These are phyloP conservation scores for Chaenodraco wilsoni DNA, from an alignment of 2,797 vertebrate genomes.

Conservation along the genomic window DNA sequence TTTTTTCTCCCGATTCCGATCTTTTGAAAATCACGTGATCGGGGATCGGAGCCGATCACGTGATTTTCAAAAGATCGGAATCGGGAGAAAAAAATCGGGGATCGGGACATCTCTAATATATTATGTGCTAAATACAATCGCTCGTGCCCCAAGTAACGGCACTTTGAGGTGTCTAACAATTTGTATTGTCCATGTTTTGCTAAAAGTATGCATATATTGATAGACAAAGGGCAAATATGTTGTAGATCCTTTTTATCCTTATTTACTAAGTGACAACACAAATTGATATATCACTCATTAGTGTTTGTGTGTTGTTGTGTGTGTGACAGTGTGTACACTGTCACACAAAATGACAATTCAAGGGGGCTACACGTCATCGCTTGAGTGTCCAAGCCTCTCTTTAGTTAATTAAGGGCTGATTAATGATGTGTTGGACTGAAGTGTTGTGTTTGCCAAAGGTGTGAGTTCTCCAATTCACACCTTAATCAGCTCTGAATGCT, in stretches of 20 bases:
- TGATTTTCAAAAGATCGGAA: no score
- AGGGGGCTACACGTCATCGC: conserved; percentile 40
- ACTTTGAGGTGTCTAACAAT: background rate
- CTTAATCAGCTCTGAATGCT: conserved; percentile 70
- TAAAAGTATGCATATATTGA: background rate
- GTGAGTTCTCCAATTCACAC: conserved; percentile 80
- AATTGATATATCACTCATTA: conserved; percentile 51
- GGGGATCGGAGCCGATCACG: no score
- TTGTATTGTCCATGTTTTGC: background rate
- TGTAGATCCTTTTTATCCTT: conserved; percentile 1
- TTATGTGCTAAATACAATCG: background rate
- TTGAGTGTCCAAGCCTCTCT: conserved; percentile 59
- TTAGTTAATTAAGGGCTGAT: conserved; percentile 82
- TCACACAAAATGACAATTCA: conserved; percentile 24
- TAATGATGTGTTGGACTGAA: conserved; percentile 77
- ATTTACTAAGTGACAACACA: conserved; percentile 39
- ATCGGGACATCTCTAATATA: background rate
- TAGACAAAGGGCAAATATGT: background rate
- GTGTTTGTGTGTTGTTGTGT: conserved; percentile 40
- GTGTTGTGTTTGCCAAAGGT: conserved; percentile 81
- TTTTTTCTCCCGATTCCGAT: no score
- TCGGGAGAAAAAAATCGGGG: no score
- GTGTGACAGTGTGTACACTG: conserved; percentile 15
- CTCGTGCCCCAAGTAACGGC: background rate
- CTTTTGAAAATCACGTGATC: no score